Evolutionary conservation across 2,797 vertebrate genomes (phyloP).

Genomic region (Leuciscus waleckii): DNA sequence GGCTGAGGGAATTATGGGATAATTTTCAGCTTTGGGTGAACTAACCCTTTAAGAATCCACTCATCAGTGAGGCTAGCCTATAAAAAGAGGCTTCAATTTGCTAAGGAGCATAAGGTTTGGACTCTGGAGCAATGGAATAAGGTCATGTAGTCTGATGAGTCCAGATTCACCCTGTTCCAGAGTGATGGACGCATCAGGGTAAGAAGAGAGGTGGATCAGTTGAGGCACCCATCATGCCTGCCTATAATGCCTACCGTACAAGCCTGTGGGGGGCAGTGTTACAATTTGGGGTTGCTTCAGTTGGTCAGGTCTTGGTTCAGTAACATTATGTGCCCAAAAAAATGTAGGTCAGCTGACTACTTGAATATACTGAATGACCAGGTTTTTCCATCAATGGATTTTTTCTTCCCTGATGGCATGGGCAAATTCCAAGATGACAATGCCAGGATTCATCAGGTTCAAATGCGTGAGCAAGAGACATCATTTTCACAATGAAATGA

Average conservation of each 20-base stretch:
- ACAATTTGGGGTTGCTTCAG: too few relatives aligned
- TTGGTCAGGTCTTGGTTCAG: neutral
- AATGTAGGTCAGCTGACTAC: neutral
- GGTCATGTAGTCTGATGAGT: neutral
- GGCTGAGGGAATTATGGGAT: too few relatives aligned
- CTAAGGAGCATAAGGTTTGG: neutral
- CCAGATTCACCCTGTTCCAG: neutral
- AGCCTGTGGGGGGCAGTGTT: neutral
- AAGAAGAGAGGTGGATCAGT: too few relatives aligned
- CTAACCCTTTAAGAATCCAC: neutral
- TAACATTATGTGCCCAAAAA: neutral
- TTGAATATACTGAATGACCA: neutral
- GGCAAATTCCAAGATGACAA: neutral
- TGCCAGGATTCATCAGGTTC: too few relatives aligned
- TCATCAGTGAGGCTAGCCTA: neutral
- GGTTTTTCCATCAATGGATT: too few relatives aligned
- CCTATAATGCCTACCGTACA: neutral
- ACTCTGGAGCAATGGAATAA: neutral
- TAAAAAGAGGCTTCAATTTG: neutral
- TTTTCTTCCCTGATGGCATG: too few relatives aligned
- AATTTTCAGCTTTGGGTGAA: too few relatives aligned
- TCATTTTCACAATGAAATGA: neutral
- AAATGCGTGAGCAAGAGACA: neutral
- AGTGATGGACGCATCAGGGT: too few relatives aligned
- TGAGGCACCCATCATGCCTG: neutral